Evolutionary conservation across 1,140 invertebrate species (phyloP), one percentile per base, ranked within the genome.

Genomic region (Neodiprion pinetum): DNA sequence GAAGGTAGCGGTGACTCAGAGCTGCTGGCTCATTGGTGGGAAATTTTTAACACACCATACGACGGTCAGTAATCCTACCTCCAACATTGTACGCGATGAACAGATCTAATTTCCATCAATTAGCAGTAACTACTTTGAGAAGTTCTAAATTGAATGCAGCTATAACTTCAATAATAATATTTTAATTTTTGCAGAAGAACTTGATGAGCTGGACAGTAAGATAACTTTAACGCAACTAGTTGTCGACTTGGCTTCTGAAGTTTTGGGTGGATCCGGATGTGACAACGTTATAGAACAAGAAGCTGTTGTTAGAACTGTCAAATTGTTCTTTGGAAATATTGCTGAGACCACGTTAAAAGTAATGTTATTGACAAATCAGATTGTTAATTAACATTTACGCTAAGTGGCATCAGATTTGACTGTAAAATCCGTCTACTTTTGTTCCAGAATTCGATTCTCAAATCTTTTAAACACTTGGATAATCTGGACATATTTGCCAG

Each of bases 211-310:
- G n/a, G 86, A 87, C 72, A 81, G 82, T 5, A 83, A 83, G 71
- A 74, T 88, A 74, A 82, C 77, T 14, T 76, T 88, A 68, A 87
- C 86, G 11, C 83, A 84, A 69, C 81, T 80, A n/a, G 69, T 74
- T 53, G 74, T 87, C 72, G 86, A 88, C 74, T 73, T 88, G 28
- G 76, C 86, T 9, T 88, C 86, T 70, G 86, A 88, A 74, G 77
- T 87, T 73, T 74, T 88, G 49, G 76, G 79, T 21, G 86, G 85
- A 1, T 78, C 86, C 72, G 79, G 80, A 47, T 86, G 86, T 79
- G 84, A 79, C 9, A 87, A 81, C 70, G 80, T 81, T 5, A 78
- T 86, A 14, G 83, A 86, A 47, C 86, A 87, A 73, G 85, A 87
- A 77, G 79, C 83, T 9, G 85, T 88, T 28, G 80, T 88, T 48